Evolutionary conservation across 2,113 vertebrate species (phyloP).

Genomic region (Ailurus styani): DNA sequence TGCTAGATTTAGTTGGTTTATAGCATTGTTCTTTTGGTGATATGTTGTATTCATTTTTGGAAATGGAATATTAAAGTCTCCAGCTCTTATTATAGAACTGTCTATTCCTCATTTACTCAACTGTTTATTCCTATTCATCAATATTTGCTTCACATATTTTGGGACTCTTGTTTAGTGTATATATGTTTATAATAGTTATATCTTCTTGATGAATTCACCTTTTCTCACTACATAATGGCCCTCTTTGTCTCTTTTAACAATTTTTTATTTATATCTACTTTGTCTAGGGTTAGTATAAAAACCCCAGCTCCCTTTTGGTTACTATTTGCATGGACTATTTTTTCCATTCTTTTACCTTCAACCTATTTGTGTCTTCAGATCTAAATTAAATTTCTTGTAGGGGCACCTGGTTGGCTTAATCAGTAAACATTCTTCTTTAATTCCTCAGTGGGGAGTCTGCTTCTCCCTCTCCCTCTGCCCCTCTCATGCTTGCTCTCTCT

Average conservation of each 20-base stretch:
- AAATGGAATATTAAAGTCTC: neutral
- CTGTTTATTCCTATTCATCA: no score
- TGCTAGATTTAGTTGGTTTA: neutral
- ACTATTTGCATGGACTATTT: neutral
- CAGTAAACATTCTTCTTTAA: neutral
- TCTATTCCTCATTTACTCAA: no score
- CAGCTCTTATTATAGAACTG: neutral
- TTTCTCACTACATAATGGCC: neutral
- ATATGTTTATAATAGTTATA: neutral
- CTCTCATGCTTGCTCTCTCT: neutral
- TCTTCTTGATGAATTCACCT: neutral
- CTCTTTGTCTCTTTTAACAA: neutral
- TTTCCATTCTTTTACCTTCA: neutral
- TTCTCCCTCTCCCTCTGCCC: neutral
- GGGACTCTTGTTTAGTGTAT: neutral
- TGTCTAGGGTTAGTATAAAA: neutral
- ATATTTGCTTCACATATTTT: neutral
- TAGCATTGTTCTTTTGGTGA: neutral
- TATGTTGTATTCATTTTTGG: neutral
- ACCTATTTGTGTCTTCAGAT: neutral
- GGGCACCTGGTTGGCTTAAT: no score
- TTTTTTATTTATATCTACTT: neutral
- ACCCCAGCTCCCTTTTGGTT: neutral
- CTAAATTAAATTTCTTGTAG: neutral
- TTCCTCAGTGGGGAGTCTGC: neutral